Evolutionary conservation across 2,797 vertebrate genomes (phyloP), one percentile per base, ranked within the genome.

Genomic region (Semotilus atromaculatus): DNA sequence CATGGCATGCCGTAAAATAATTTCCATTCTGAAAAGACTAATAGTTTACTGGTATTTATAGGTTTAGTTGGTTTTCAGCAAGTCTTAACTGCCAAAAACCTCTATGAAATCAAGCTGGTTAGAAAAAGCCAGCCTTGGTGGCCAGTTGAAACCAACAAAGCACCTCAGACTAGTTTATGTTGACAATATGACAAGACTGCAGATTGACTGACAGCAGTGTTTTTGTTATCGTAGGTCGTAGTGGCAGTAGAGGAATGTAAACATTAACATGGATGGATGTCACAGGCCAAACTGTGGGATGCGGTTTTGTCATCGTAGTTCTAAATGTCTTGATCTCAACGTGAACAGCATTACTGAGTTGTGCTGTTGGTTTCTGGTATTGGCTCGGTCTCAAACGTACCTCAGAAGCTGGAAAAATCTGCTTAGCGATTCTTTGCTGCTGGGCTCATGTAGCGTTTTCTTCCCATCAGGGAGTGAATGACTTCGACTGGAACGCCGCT

Each of bases 181-280:
- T 26, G 23, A 53, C 67, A 26, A 18, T n/a, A 43, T 60, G 23
- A 29, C 5, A 31, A 19, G 36, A 31, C 36, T 31, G 26, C n/a
- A 5, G 29, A 48, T 23, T 23, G 78, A 86, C 18, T 19, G 43
- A 51, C 67, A 67, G 21, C 2, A 38, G 34, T n/a, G 66, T 29
- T 26, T 82, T 18, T 19, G 23, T n/a, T 38, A 48, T 19, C 26
- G n/a, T 6, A 10, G 84, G 67, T 81, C 58, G 43, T 26, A 68
- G 85, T 74, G 34, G 72, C 31, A 58, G 36, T 5, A 40, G 40
- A 81, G 85, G 85, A 86, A 90, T 89, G 79, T 76, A 80, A 85
- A 86, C 78, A 86, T 51, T 64, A 38, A 73, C 73, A 88, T 83
- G 80, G 53, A 88, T 80, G 55, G 58, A 81, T 80, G 48, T 48